Evolutionary conservation across 2,888 invertebrate genomes (phyloP).

Genomic region (Pinctada fucata): DNA sequence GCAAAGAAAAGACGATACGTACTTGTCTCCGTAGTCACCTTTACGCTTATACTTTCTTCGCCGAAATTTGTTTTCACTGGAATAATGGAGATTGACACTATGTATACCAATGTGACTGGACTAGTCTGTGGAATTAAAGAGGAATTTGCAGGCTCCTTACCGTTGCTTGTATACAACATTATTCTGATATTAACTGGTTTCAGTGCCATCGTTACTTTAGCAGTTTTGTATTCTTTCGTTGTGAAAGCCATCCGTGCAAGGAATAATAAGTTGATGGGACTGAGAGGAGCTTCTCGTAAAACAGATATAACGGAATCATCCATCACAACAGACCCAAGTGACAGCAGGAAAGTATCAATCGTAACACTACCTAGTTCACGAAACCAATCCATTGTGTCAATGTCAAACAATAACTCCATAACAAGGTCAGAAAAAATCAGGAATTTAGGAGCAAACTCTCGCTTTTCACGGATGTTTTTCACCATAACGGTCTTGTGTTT

Average conservation of each 20-base stretch:
- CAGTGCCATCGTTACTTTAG: neutral
- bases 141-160: neutral
- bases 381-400: constrained; percentile 1
- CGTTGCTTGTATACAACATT: constrained; percentile 1
- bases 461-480: constrained; percentile 21
- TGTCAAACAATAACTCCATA: neutral
- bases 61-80: constrained; percentile 22
- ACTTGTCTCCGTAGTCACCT: neutral
- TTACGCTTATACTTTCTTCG: constrained; percentile 2
- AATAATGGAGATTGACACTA: constrained; percentile 1
- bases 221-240: constrained; percentile 13
- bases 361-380: neutral
- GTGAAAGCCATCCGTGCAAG: constrained; percentile 11
- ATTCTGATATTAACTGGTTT: constrained; percentile 3
- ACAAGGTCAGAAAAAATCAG: neutral
- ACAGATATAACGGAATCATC: neutral
- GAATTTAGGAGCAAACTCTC: constrained; percentile 3
- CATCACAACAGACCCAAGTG: neutral
- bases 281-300: neutral
- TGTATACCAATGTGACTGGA: constrained; percentile 1
- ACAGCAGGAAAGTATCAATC: too few species aligned
- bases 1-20: neutral
- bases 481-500: constrained; percentile 8
- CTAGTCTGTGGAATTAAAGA: constrained; percentile 14
- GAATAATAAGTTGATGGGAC: constrained; percentile 5